Percentiles rank a stretch among this genome's conserved stretches.
phyloP scores from a whole-genome alignment of 2,113 vertebrate species.

The Psilopogon haemacephalus region DNA sequence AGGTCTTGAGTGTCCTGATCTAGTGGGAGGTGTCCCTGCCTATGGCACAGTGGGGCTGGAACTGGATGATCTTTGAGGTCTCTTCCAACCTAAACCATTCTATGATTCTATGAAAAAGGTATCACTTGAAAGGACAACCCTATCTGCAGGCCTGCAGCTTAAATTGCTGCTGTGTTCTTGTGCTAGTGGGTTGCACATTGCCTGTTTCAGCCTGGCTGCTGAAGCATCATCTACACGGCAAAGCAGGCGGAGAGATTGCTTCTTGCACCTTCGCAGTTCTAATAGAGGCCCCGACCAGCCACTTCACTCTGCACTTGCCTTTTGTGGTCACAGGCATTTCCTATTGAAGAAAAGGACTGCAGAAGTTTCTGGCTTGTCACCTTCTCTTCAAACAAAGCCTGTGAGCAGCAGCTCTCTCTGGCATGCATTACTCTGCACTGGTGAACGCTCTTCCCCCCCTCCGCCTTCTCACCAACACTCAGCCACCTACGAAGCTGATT shows the following conservation, averaged over 20 bases:
- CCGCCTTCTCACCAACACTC: background rate
- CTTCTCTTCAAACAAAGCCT: constrained; percentile 30
- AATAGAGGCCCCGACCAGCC: background rate
- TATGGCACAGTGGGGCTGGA: too few relatives aligned
- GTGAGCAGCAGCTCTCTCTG: constrained; percentile 43
- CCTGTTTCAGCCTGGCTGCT: background rate
- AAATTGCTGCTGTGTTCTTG: background rate
- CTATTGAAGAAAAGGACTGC: constrained; percentile 39
- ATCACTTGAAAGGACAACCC: background rate
- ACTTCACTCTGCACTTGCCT: background rate
- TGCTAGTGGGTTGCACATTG: background rate
- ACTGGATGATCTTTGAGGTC: too few relatives aligned
- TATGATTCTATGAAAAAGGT: too few relatives aligned
- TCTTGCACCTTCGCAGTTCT: constrained; percentile 8
- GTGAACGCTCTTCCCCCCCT: background rate
- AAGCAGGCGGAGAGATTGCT: background rate
- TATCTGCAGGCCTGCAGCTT: background rate
- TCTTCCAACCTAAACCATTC: too few relatives aligned
- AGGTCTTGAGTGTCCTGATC: too few relatives aligned
- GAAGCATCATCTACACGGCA: background rate
- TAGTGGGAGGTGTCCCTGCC: too few relatives aligned
- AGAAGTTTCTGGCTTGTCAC: constrained; percentile 57
- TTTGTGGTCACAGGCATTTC: constrained; percentile 56
- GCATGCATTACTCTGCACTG: background rate
- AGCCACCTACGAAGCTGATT: background rate